These are phyloP conservation scores for Plebejus melissa DNA, from an alignment of 2,888 invertebrate genomes.

Conservation along the genomic window DNA sequence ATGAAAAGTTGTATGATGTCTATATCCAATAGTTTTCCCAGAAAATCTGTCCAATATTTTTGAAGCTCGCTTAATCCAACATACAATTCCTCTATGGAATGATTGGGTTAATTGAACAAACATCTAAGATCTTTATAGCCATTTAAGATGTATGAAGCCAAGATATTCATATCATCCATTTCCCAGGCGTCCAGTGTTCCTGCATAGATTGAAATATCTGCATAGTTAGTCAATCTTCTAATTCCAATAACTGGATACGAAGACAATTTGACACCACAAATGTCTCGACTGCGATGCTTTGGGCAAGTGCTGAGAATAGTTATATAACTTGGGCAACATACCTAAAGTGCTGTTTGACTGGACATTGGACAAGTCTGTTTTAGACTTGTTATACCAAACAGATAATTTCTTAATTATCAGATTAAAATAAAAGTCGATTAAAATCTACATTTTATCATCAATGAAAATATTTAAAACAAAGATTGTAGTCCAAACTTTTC, in stretches of 20 bases:
- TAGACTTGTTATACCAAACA: no score
- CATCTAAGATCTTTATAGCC: neutral
- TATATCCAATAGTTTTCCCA: no score
- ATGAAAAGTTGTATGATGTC: no score
- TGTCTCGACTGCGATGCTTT: neutral
- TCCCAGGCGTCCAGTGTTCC: neutral
- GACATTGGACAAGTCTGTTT: neutral
- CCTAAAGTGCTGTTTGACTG: neutral
- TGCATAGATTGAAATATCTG: neutral
- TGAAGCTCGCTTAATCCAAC: neutral
- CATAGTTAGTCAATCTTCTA: neutral
- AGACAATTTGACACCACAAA: neutral
- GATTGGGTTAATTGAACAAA: neutral
- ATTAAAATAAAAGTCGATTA: no score
- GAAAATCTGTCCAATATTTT: no score
- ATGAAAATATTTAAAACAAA: no score
- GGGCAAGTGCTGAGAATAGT: neutral
- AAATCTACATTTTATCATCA: no score
- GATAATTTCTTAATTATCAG: no score
- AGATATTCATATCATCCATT: conserved; percentile 9
- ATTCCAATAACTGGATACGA: neutral
- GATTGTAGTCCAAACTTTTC: neutral
- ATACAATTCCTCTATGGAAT: neutral
- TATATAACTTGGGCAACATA: neutral
- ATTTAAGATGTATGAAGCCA: neutral